phyloP scores from a whole-genome alignment of 2,888 invertebrate species.

The Nymphalis urticae region DNA sequence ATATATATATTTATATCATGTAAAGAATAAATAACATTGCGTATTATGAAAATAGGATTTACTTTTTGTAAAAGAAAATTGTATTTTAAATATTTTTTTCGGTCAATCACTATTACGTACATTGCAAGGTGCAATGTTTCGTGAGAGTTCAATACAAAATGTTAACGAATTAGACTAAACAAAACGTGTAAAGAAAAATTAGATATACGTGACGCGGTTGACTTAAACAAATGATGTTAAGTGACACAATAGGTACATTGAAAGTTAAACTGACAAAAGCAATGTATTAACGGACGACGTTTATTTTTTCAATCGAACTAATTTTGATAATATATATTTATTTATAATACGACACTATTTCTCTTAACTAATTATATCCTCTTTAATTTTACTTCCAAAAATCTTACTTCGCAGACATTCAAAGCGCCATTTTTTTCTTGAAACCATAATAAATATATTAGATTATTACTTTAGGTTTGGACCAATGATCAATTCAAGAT shows the following conservation, averaged over 20 bases:
- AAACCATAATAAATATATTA: too few species aligned
- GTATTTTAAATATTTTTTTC: too few species aligned
- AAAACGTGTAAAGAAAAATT: slow-evolving; percentile 23
- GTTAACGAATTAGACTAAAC: slow-evolving; percentile 12
- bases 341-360: background rate
- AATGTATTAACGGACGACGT: slow-evolving; percentile 17
- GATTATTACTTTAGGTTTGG: too few species aligned
- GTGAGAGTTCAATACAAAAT: slow-evolving; percentile 11
- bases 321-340: background rate
- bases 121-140: background rate
- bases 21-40: too few species aligned
- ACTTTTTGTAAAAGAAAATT: too few species aligned
- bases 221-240: slow-evolving; percentile 31
- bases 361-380: background rate
- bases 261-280: slow-evolving; percentile 30
- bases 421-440: too few species aligned
- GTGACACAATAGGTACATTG: slow-evolving; percentile 33
- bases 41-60: too few species aligned
- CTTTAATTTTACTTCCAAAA: background rate
- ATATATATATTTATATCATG: too few species aligned
- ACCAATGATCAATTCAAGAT: too few species aligned
- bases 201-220: slow-evolving; percentile 30
- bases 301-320: background rate
- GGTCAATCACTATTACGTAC: too few species aligned
- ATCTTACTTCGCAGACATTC: too few species aligned